Evolutionary conservation across 2,888 invertebrate genomes (phyloP), one percentile per base, ranked within the genome.

Genomic region (Ischnus inquisitorius): DNA sequence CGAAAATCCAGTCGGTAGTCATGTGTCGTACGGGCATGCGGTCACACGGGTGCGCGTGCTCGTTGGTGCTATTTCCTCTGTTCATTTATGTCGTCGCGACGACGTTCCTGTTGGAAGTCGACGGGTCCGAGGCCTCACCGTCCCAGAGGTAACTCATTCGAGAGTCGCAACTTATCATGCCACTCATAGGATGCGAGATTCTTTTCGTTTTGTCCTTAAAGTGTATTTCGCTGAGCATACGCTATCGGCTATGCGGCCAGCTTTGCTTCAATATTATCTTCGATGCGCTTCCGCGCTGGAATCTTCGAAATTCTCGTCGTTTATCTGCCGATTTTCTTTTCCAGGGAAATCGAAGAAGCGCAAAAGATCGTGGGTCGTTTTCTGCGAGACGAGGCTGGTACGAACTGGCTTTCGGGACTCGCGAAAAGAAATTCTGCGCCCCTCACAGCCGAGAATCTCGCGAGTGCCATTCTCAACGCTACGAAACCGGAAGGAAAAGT

Each of bases 331-430:
- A 46, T 71, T 25, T 8, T 54, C 28, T 14, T 19, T 87, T 85
- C 1, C 79, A 88, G 88, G 14, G 79, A 85, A 3, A 75, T 84
- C n/a, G 78, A 83, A 22, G 84, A 86, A 48, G 87, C 88, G 22
- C 72, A 86, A 16, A 65, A 83, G 6, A 84, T 75, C 16, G 64
- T 88, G 25, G 85, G 85, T 10, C 67, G 62, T 8, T 88, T 83
- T 77, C 71, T 88, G 16, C 80, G 83, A 25, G 77, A 85, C 60
- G 83, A 86, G 51, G 34, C 57, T 8, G 88, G 86, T 5, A 75
- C 78, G 0, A 39, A 10, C 8, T 88, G 88, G 88, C 80, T 88
- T 0, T 60, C 84, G 5, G 75, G 22, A n/a, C 28, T 86, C 8
- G 79, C 86, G 2, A 71, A 82, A n/a, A 54, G 64, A 0, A 64